These are phyloP conservation scores for Dasysyrphus tricinctus DNA, from an alignment of 2,888 invertebrate genomes.

Conservation along the genomic window DNA sequence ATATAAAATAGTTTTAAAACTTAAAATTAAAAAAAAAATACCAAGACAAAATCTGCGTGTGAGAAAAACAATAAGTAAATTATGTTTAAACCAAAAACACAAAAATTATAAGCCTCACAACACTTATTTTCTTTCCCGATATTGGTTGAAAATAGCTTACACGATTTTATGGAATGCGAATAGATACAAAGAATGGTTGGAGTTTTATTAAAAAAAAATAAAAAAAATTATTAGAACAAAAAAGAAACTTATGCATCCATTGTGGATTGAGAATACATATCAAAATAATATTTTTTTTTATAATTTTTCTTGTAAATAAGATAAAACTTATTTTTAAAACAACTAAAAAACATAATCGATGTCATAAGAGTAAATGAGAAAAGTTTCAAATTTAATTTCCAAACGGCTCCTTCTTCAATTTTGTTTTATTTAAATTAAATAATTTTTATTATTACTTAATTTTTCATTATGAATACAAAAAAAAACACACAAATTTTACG, in stretches of 20 bases:
- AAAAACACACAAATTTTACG: conserved; percentile 51
- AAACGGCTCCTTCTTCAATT: background rate
- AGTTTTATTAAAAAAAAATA: conserved; percentile 22
- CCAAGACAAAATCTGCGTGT: conserved; percentile 79
- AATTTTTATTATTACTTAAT: background rate
- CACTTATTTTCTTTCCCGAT: conserved; percentile 26
- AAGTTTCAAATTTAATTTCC: conserved; percentile 24
- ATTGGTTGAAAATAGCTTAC: conserved; percentile 42
- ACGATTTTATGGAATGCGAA: conserved; percentile 54
- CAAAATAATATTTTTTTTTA: conserved; percentile 56
- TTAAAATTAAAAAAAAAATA: conserved; percentile 72
- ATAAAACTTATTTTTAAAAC: conserved; percentile 5
- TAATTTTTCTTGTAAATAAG: conserved; percentile 38
- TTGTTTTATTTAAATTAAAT: background rate
- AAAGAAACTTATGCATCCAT: conserved; percentile 50
- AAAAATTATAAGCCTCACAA: conserved; percentile 56
- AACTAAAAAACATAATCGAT: conserved; percentile 7
- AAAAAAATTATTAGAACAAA: background rate
- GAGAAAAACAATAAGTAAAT: conserved; percentile 75
- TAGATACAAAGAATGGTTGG: conserved; percentile 51
- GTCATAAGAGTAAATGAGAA: conserved; percentile 29
- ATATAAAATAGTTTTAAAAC: conserved; percentile 72
- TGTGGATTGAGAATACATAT: conserved; percentile 70
- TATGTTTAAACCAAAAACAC: conserved; percentile 71
- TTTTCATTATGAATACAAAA: conserved; percentile 37